phyloP scores from a whole-genome alignment of 2,888 invertebrate species.

The Hyles lineata region DNA sequence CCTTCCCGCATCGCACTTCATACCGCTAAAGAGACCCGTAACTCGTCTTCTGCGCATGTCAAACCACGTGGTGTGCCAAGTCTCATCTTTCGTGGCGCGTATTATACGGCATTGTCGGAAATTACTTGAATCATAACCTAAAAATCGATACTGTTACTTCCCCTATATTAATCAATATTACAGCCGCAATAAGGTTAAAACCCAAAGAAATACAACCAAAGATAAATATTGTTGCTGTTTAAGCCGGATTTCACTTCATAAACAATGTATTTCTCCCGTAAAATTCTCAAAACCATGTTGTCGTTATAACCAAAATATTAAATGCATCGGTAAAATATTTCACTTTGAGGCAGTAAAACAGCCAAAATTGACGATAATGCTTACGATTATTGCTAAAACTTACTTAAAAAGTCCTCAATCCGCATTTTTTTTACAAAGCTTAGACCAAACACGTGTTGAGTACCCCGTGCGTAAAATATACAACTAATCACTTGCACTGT shows the following conservation, averaged over 20 bases:
- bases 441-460: slow-evolving; percentile 54
- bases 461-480: slow-evolving; percentile 37
- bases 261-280: background rate
- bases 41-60: too few species aligned
- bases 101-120: background rate
- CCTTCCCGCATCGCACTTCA: too few species aligned
- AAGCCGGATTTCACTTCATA: background rate
- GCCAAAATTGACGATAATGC: background rate
- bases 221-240: background rate
- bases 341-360: background rate
- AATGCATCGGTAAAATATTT: background rate
- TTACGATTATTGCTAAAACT: slow-evolving; percentile 22
- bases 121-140: background rate
- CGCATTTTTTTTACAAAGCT: slow-evolving; percentile 28
- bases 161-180: background rate
- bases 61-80: too few species aligned
- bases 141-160: background rate
- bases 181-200: background rate
- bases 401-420: slow-evolving; percentile 24
- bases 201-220: background rate
- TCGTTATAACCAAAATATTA: slow-evolving; percentile 24
- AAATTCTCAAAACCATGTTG: slow-evolving; percentile 10
- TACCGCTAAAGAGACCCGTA: too few species aligned
- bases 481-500: slow-evolving; percentile 56
- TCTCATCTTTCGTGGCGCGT: too few species aligned